phyloP scores from a whole-genome alignment of 2,888 invertebrate species.

The Hesperia comma region DNA sequence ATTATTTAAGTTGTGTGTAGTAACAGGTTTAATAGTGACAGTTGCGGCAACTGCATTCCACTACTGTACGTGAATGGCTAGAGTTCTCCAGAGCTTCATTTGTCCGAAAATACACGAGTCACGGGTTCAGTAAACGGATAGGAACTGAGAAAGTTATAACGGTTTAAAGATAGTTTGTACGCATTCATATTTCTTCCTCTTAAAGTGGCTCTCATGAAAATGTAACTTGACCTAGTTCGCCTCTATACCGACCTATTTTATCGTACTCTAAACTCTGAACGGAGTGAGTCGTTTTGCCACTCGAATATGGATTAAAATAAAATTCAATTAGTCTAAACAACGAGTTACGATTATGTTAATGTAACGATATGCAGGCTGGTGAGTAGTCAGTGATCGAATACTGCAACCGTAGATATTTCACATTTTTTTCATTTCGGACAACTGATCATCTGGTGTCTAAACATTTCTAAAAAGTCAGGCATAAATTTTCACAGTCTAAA shows the following conservation, averaged over 20 bases:
- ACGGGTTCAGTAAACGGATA: constrained; percentile 17
- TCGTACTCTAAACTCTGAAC: constrained; percentile 53
- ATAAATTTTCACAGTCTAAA: constrained; percentile 61
- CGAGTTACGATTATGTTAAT: constrained; percentile 30
- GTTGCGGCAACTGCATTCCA: constrained; percentile 73
- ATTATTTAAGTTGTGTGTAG: constrained; percentile 49
- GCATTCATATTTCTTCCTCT: constrained; percentile 51
- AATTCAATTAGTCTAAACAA: constrained; percentile 19
- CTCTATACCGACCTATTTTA: constrained; percentile 65
- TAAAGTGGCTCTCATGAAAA: constrained; percentile 59
- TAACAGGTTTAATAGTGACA: constrained; percentile 51
- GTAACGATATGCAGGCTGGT: constrained; percentile 32
- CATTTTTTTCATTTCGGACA: constrained; percentile 67
- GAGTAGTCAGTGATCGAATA: constrained; percentile 34
- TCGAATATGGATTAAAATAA: constrained; percentile 40
- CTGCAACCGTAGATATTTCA: constrained; percentile 33
- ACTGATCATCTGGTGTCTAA: constrained; percentile 69
- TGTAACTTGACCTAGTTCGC: constrained; percentile 71
- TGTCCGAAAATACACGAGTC: constrained; percentile 66
- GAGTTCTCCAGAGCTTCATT: constrained; percentile 71
- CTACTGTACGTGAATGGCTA: constrained; percentile 68
- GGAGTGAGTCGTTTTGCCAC: constrained; percentile 45
- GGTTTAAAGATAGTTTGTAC: constrained; percentile 43
- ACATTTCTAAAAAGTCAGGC: constrained; percentile 62
- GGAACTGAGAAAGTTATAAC: constrained; percentile 14